Percentiles rank a stretch among this genome's conserved stretches.
phyloP scores from a whole-genome alignment of 2,797 vertebrate species.

The Nothura maculosa region DNA sequence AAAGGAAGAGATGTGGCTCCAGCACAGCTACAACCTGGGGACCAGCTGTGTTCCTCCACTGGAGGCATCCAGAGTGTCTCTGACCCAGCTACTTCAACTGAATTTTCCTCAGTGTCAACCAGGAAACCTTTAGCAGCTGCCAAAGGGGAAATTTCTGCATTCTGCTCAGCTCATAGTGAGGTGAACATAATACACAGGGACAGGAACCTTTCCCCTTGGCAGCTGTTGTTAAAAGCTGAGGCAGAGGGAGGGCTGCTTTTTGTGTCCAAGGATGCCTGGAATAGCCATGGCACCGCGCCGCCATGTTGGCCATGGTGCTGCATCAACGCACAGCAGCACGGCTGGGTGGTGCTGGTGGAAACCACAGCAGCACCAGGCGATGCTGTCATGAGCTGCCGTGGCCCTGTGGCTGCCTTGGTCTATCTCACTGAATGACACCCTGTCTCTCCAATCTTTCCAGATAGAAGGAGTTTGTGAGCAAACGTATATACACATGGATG shows the following conservation, averaged over 20 bases:
- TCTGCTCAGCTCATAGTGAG: background rate
- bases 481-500: accelerated
- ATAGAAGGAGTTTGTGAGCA: background rate
- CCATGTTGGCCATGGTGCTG: accelerated
- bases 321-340: background rate
- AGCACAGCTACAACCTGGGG: accelerated
- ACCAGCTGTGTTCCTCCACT: background rate
- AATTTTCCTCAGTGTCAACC: background rate
- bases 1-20: background rate
- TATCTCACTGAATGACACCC: background rate
- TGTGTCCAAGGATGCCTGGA: slow-evolving; percentile 15
- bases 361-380: background rate
- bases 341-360: accelerated
- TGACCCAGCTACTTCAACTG: background rate
- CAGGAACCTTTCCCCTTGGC: background rate
- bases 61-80: background rate
- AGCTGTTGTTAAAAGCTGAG: background rate
- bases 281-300: slow-evolving; percentile 15
- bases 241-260: background rate
- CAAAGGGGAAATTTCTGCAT: background rate
- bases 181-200: background rate
- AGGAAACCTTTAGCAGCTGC: background rate
- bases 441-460: background rate
- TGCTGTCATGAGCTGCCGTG: accelerated
- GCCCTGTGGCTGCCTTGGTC: accelerated